phyloP scores from a whole-genome alignment of 2,113 vertebrate genomes.

The Vombatus ursinus region DNA sequence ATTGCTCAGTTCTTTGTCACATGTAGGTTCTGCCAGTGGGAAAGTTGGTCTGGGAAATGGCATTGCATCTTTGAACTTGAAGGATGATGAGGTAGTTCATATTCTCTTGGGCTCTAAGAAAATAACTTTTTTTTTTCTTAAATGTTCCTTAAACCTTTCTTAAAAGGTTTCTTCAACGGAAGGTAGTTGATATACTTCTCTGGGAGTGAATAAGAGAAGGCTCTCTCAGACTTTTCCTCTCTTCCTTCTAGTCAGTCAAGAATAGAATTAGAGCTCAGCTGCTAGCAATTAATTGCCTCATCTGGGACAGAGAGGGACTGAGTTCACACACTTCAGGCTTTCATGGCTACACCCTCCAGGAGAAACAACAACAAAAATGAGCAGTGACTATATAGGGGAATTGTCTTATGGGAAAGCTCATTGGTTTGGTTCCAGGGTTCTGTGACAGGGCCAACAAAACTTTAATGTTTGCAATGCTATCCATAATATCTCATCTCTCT shows the following conservation, averaged over 20 bases:
- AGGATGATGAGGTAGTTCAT: neutral
- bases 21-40: neutral
- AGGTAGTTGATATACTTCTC: constrained; percentile 41
- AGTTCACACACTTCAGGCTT: neutral
- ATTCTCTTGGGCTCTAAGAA: neutral
- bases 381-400: neutral
- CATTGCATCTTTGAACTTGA: neutral
- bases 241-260: constrained; percentile 21
- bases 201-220: constrained; percentile 1
- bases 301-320: constrained; percentile 19
- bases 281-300: constrained; percentile 32
- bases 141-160: neutral
- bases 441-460: neutral
- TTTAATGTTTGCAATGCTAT: neutral
- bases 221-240: constrained; percentile 34
- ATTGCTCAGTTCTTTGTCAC: neutral
- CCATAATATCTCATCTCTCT: neutral
- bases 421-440: neutral
- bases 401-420: neutral
- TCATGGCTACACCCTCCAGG: constrained; percentile 11
- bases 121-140: neutral
- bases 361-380: neutral
- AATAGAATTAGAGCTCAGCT: neutral
- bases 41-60: neutral
- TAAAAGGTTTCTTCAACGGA: neutral